Evolutionary conservation across 2,113 vertebrate species (phyloP).

Genomic region (Oreochromis aureus): DNA sequence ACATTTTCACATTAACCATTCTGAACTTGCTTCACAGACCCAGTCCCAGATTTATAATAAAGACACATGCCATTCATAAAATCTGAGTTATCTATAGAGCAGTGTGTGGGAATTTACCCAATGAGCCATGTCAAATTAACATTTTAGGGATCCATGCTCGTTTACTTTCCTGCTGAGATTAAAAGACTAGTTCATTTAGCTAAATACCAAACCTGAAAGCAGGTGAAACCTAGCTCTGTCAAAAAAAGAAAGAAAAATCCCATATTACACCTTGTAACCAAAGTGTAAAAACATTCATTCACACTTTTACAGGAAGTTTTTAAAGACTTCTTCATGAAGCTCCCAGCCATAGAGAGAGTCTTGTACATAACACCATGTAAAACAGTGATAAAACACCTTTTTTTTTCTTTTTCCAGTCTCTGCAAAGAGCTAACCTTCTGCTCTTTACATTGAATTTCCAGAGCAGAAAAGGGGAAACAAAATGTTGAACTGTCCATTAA

Average conservation of each 20-base stretch:
- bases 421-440: background rate
- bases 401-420: background rate
- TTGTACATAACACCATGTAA: background rate
- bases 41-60: background rate
- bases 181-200: background rate
- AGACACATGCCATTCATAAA: background rate
- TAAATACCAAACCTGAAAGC: background rate
- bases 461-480: background rate
- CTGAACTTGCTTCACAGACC: background rate
- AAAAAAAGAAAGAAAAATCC: background rate
- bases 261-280: background rate
- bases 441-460: background rate
- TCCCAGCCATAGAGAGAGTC: background rate
- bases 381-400: background rate
- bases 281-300: background rate
- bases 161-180: background rate
- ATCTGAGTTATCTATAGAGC: background rate
- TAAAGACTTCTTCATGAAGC: background rate
- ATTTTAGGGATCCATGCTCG: background rate
- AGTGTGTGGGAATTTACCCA: background rate
- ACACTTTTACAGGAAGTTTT: background rate
- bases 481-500: background rate
- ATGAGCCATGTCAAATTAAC: background rate
- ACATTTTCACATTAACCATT: background rate
- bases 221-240: background rate